phyloP scores from a whole-genome alignment of 2,888 invertebrate species.

The Xanthorhoe spadicearia region DNA sequence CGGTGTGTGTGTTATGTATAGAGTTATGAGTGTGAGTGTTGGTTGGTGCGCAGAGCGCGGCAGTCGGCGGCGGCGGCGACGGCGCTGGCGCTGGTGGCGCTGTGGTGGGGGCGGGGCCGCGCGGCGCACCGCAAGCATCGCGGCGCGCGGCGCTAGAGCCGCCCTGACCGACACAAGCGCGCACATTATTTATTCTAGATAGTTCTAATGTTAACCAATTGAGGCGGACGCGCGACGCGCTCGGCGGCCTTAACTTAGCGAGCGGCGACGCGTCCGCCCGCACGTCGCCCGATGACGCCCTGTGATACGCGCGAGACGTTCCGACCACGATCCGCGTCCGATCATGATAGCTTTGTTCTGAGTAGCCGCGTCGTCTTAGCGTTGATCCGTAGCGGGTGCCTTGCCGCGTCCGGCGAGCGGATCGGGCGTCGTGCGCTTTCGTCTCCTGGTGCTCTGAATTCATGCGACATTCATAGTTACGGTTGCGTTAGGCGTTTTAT shows the following conservation, averaged over 20 bases:
- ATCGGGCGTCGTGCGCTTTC: slow-evolving; percentile 50
- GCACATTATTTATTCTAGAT: slow-evolving; percentile 79
- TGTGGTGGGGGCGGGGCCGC: slow-evolving; percentile 69
- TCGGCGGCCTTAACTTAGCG: slow-evolving; percentile 67
- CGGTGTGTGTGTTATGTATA: slow-evolving; percentile 31
- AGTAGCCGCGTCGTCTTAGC: slow-evolving; percentile 40
- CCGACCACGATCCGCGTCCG: slow-evolving; percentile 34
- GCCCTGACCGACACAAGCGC: slow-evolving; percentile 68
- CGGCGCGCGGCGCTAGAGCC: slow-evolving; percentile 84
- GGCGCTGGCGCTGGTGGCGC: slow-evolving; percentile 74
- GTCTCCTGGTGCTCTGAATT: slow-evolving; percentile 48
- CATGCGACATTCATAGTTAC: slow-evolving; percentile 45
- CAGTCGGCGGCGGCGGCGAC: slow-evolving; percentile 64
- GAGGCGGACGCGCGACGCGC: slow-evolving; percentile 67
- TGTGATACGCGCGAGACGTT: slow-evolving; percentile 41
- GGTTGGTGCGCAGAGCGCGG: slow-evolving; percentile 58
- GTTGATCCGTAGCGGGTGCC: slow-evolving; percentile 37
- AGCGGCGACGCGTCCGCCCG: slow-evolving; percentile 62
- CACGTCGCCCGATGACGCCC: slow-evolving; percentile 57
- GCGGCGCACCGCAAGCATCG: slow-evolving; percentile 83
- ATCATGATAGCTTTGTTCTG: slow-evolving; percentile 39
- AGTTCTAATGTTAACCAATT: slow-evolving; percentile 82
- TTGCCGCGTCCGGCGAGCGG: slow-evolving; percentile 36
- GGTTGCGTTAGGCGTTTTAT: slow-evolving; percentile 37
- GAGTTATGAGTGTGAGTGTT: slow-evolving; percentile 30